phyloP scores from a whole-genome alignment of 2,888 invertebrate genomes.

The Thera britannica region DNA sequence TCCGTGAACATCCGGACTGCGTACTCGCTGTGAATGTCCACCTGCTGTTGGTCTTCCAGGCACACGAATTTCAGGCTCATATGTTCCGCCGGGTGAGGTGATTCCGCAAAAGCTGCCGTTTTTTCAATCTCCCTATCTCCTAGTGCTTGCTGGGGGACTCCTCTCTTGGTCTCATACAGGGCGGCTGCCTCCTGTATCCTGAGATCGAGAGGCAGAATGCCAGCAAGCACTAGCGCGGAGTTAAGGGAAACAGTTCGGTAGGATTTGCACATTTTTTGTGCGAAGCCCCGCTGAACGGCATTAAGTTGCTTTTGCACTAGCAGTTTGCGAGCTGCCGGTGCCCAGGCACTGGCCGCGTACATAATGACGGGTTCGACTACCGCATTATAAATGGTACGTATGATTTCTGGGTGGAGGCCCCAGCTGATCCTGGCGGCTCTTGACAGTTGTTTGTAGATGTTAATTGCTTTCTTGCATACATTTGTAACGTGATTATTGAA shows the following conservation, averaged over 20 bases:
- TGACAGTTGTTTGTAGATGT: not conserved
- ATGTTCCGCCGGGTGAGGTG: slow-evolving; percentile 19
- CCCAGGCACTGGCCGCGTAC: not conserved
- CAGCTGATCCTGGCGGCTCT: not conserved
- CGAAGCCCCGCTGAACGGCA: not conserved
- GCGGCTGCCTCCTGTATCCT: slow-evolving; percentile 11
- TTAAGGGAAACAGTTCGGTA: not conserved
- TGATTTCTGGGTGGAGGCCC: not conserved
- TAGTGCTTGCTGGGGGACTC: slow-evolving; percentile 1
- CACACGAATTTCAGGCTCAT: slow-evolving; percentile 3
- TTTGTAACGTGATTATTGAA: not conserved
- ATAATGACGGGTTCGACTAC: not conserved
- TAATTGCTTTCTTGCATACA: not conserved
- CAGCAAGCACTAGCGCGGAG: slow-evolving; percentile 10
- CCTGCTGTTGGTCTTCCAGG: slow-evolving; percentile 13
- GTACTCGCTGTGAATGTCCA: not conserved
- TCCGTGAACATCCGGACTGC: slow-evolving; percentile 21
- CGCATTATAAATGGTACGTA: not conserved
- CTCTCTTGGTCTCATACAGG: slow-evolving; percentile 3
- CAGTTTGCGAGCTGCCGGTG: not conserved
- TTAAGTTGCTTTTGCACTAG: not conserved
- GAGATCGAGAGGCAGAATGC: slow-evolving; percentile 21
- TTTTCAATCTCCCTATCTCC: slow-evolving; percentile 9
- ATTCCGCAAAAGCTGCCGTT: not conserved
- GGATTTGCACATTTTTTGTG: not conserved